Evolutionary conservation across 2,113 vertebrate species (phyloP).

Genomic region (Callaeas wilsoni): DNA sequence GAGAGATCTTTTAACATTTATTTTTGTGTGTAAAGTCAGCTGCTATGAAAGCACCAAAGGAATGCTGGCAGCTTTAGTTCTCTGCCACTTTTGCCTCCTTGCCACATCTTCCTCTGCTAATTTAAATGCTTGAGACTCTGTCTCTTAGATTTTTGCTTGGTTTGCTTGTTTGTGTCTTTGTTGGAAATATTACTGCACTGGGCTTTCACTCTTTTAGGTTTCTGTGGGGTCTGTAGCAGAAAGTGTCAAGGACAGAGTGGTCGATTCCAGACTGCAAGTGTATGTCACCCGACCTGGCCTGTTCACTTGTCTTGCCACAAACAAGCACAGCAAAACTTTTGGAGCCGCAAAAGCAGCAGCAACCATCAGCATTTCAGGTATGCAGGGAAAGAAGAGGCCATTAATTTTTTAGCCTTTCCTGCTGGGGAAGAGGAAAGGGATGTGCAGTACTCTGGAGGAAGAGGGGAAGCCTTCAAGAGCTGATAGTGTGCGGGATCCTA

Average conservation of each 20-base stretch:
- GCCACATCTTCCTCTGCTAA: background rate
- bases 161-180: background rate
- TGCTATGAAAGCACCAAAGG: background rate
- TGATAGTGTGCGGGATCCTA: background rate
- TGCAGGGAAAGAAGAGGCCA: background rate
- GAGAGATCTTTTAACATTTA: background rate
- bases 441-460: background rate
- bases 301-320: slow-evolving; percentile 92
- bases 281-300: slow-evolving; percentile 86
- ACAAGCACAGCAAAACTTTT: slow-evolving; percentile 88
- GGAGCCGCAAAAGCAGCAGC: slow-evolving; percentile 90
- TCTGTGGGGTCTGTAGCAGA: slow-evolving; percentile 85
- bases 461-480: background rate
- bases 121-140: background rate
- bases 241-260: slow-evolving; percentile 82
- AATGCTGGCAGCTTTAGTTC: background rate
- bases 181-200: background rate
- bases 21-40: background rate
- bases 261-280: slow-evolving; percentile 84
- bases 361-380: slow-evolving; percentile 87
- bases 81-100: background rate
- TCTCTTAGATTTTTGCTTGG: background rate
- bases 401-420: background rate
- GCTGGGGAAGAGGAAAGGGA: background rate
- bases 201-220: slow-evolving; percentile 70